Percentiles rank a stretch among this genome's conserved stretches.
phyloP scores from a whole-genome alignment of 2,888 invertebrate genomes.

The Clitarchus hookeri region DNA sequence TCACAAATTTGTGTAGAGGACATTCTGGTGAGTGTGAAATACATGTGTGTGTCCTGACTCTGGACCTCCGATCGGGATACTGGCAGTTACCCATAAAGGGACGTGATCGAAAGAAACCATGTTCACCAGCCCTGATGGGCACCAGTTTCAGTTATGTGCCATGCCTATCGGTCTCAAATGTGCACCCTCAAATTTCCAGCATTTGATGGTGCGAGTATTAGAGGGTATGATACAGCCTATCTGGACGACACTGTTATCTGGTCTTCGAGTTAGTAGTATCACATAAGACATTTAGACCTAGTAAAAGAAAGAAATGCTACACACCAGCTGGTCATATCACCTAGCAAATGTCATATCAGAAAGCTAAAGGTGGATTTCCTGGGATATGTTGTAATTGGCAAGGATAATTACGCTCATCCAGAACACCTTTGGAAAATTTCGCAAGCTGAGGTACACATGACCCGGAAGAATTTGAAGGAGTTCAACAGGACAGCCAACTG shows the following conservation, averaged over 20 bases:
- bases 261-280: not conserved
- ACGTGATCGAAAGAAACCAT: not conserved
- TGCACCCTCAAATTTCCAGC: not conserved
- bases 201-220: not conserved
- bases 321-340: too few species aligned
- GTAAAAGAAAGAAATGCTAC: too few species aligned
- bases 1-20: not conserved
- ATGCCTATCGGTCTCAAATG: not conserved
- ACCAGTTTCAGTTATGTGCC: not conserved
- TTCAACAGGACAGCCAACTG: too few species aligned
- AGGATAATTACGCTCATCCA: too few species aligned
- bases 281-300: not conserved
- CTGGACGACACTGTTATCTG: not conserved
- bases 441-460: too few species aligned
- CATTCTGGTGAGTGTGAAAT: not conserved
- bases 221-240: not conserved
- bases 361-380: too few species aligned
- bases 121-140: not conserved
- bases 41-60: not conserved
- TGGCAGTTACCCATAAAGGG: not conserved
- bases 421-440: too few species aligned
- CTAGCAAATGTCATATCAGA: too few species aligned
- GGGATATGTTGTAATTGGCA: too few species aligned
- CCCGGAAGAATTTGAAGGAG: too few species aligned
- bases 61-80: not conserved